Conservation (phyloP, 2,113 vertebrate genomes). For the Zapornia atra region DNA sequence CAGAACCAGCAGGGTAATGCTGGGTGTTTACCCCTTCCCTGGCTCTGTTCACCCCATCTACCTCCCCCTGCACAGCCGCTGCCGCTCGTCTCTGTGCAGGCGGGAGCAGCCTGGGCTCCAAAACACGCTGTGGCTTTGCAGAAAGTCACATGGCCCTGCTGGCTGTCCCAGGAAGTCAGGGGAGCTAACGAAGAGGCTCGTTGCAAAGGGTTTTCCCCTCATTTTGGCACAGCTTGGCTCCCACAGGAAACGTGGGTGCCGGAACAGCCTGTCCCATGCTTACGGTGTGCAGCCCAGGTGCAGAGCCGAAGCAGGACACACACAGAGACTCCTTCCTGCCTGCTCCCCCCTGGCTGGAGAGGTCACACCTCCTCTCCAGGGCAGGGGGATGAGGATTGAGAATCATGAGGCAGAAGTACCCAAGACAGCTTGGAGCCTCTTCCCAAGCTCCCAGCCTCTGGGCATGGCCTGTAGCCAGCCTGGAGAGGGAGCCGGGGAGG, state of each 20-base stretch:
- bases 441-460: not conserved
- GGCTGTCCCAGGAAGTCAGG: not conserved
- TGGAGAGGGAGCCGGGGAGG: not conserved
- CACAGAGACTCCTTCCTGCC: not conserved
- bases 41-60: not conserved
- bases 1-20: not conserved
- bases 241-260: conserved; percentile 9
- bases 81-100: fast-evolving
- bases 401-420: not conserved
- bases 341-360: not conserved
- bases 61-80: not conserved
- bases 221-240: not conserved
- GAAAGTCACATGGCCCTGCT: not conserved
- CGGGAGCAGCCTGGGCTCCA: not conserved
- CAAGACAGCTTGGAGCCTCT: not conserved
- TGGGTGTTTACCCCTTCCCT: not conserved
- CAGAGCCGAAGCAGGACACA: not conserved
- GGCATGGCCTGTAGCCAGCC: not conserved
- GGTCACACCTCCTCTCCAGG: not conserved
- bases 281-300: not conserved
- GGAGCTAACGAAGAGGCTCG: not conserved
- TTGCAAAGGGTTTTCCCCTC: not conserved
- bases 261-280: not conserved
- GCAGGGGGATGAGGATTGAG: not conserved
- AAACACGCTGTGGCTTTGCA: not conserved